phyloP scores from a whole-genome alignment of 2,888 invertebrate genomes.

The Sarcophaga variegata region DNA sequence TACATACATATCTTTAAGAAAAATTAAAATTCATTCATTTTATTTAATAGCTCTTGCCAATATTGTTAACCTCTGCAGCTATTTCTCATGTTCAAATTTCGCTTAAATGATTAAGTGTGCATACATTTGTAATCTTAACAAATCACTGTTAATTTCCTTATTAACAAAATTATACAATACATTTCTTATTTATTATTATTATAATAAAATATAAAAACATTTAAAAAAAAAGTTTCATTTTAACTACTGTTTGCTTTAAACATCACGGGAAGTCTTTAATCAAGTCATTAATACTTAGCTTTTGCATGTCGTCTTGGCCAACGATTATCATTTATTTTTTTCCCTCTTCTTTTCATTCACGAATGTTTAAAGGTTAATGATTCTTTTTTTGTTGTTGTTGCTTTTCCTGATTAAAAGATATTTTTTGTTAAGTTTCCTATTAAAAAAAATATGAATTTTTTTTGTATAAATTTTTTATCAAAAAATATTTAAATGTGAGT shows the following conservation, averaged over 20 bases:
- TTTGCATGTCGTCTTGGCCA: not conserved
- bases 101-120: not conserved
- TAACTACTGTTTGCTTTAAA: conserved; percentile 2
- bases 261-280: conserved; percentile 34
- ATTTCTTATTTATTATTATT: conserved; percentile 3
- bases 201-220: not conserved
- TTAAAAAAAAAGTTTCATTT: not conserved
- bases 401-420: not conserved
- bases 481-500: not conserved
- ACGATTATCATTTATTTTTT: not conserved
- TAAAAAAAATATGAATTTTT: not conserved
- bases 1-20: too few species aligned
- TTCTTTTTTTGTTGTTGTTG: not conserved
- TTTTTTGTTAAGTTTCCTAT: not conserved
- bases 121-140: conserved; percentile 13
- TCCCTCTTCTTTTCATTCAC: not conserved
- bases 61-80: not conserved
- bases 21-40: too few species aligned
- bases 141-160: conserved; percentile 20
- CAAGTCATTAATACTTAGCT: not conserved
- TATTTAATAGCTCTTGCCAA: not conserved
- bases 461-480: too few species aligned
- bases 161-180: conserved; percentile 4
- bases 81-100: not conserved
- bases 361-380: not conserved